Conservation (phyloP, 2,797 vertebrate species). For the Linurgus olivaceus region DNA sequence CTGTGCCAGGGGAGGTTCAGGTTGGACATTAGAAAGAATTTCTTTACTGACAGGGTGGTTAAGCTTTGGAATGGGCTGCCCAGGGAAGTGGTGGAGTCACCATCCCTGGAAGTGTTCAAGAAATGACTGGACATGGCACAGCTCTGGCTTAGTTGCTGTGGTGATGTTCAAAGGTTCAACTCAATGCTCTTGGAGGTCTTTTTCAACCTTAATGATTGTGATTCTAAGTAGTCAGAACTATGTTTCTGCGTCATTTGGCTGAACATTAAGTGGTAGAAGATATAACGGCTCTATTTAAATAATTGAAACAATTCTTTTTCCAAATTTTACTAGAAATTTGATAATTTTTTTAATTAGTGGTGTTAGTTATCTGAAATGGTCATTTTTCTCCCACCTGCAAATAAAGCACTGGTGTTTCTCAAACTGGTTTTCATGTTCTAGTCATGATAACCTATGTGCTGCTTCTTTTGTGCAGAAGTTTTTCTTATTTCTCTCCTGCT, state of each 20-base stretch:
- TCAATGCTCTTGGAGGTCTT: not conserved
- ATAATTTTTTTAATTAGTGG: not conserved
- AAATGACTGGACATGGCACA: not conserved
- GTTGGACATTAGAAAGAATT: not conserved
- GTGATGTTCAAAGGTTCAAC: not conserved
- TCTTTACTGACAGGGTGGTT: not conserved
- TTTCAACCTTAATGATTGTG: not conserved
- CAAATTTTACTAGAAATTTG: not conserved
- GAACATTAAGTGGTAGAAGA: not conserved
- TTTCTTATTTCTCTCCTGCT: not conserved
- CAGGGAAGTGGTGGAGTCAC: not conserved
- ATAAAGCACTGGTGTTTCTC: not conserved
- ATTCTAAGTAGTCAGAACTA: not conserved
- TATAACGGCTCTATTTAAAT: not conserved
- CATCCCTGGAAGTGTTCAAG: not conserved
- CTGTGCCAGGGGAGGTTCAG: not conserved
- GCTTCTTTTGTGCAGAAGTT: not conserved
- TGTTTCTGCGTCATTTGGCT: not conserved
- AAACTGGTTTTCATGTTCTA: not conserved
- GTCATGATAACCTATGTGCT: not conserved
- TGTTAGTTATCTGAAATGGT: not conserved
- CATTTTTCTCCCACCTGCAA: not conserved
- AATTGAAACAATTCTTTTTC: not conserved
- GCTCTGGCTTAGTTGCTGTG: not conserved
- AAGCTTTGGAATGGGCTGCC: not conserved